These are phyloP conservation scores for Penelope pileata DNA, from an alignment of 2,113 vertebrate genomes.

Conservation along the genomic window DNA sequence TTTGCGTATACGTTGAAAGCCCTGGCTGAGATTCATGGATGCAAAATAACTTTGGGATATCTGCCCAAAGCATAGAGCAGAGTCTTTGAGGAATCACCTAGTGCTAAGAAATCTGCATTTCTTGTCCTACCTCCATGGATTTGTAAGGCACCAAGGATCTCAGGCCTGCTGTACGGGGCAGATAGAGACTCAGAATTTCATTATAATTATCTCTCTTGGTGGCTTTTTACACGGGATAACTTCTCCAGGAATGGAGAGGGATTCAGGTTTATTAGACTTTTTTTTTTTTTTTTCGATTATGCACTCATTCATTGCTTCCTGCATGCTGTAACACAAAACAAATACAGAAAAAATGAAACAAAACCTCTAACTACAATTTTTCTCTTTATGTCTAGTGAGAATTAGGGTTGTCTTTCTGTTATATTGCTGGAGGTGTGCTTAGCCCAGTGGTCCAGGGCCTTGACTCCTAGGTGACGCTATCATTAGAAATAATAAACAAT, in stretches of 20 bases:
- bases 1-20: constrained; percentile 21
- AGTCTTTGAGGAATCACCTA: constrained; percentile 25
- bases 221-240: not conserved
- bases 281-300: not conserved
- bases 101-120: constrained; percentile 6
- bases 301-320: not conserved
- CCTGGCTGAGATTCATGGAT: not conserved
- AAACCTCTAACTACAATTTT: not conserved
- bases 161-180: not conserved
- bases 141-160: not conserved
- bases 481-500: not conserved
- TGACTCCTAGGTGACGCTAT: not conserved
- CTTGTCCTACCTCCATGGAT: not conserved
- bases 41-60: constrained; percentile 18
- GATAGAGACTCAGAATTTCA: constrained; percentile 14
- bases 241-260: not conserved
- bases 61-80: not conserved
- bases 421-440: not conserved
- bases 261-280: not conserved
- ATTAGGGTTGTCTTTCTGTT: not conserved
- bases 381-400: not conserved
- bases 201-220: not conserved
- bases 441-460: not conserved
- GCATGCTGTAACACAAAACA: not conserved
- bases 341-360: not conserved